These are phyloP conservation scores for Panagrolaimus sp. DNA, from an alignment of 1,140 invertebrate species.

Conservation along the genomic window DNA sequence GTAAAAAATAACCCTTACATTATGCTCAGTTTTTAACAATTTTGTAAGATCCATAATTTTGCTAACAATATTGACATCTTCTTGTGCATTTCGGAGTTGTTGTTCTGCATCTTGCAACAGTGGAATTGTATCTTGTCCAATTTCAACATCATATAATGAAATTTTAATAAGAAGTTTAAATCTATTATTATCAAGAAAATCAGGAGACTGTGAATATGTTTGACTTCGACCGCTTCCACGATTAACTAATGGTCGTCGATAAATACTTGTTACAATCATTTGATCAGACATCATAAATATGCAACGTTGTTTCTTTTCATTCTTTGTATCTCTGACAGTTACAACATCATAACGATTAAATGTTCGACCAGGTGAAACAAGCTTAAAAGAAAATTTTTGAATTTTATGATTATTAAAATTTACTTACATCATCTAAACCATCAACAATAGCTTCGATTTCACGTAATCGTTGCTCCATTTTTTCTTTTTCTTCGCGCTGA, in stretches of 20 bases:
- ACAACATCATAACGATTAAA: slow-evolving; percentile 80
- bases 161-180: slow-evolving; percentile 88
- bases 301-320: slow-evolving; percentile 82
- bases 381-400: slow-evolving; percentile 50
- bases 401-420: background rate
- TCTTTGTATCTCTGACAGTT: slow-evolving; percentile 69
- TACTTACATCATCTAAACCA: slow-evolving; percentile 49
- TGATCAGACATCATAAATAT: slow-evolving; percentile 90
- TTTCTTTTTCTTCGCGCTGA: slow-evolving; percentile 70
- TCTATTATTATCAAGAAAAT: slow-evolving; percentile 78
- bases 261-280: slow-evolving; percentile 83
- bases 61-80: slow-evolving; percentile 74
- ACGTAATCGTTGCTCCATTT: slow-evolving; percentile 72
- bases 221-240: slow-evolving; percentile 62
- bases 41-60: slow-evolving; percentile 76
- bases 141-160: slow-evolving; percentile 80
- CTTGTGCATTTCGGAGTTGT: slow-evolving; percentile 65
- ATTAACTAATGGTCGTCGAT: slow-evolving; percentile 73
- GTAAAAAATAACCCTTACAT: slow-evolving; percentile 22
- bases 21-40: slow-evolving; percentile 63
- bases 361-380: slow-evolving; percentile 64
- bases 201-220: slow-evolving; percentile 27
- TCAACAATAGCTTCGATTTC: slow-evolving; percentile 71
- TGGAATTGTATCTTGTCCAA: slow-evolving; percentile 72
- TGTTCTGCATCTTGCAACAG: slow-evolving; percentile 6